These are phyloP conservation scores for Mastomys coucha DNA, from an alignment of 2,113 vertebrate genomes.

Conservation along the genomic window DNA sequence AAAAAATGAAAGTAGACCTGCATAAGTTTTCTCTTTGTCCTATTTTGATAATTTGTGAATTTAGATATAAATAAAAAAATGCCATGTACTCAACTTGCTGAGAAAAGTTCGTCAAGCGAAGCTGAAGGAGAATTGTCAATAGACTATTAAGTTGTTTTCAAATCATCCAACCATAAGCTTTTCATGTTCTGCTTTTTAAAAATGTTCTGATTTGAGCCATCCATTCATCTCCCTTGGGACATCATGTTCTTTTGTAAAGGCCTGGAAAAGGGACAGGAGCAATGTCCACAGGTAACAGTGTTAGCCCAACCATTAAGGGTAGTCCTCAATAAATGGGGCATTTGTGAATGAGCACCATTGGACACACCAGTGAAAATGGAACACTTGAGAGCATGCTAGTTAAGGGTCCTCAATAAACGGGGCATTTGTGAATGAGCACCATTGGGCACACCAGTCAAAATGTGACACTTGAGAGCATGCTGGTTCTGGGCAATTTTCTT, in stretches of 20 bases:
- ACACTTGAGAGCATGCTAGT: constrained; percentile 49
- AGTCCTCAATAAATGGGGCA: constrained; percentile 78
- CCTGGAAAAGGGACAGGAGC: constrained; percentile 63
- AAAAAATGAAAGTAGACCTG: not conserved
- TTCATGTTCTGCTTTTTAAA: constrained; percentile 39
- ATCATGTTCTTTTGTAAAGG: constrained; percentile 73
- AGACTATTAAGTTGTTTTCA: constrained; percentile 34
- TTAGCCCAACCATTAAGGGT: constrained; percentile 74
- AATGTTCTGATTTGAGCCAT: constrained; percentile 59
- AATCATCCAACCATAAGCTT: constrained; percentile 33
- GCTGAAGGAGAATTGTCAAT: constrained; percentile 36
- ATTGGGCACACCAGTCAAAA: constrained; percentile 72
- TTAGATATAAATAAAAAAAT: constrained; percentile 34
- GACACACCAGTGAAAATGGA: constrained; percentile 68
- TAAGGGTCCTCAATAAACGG: constrained; percentile 78
- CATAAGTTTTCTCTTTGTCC: constrained; percentile 8
- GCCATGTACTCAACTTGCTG: constrained; percentile 24
- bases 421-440: constrained; percentile 74
- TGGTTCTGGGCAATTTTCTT: constrained; percentile 63
- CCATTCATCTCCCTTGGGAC: constrained; percentile 67
- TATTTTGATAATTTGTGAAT: constrained; percentile 57
- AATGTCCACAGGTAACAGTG: constrained; percentile 64
- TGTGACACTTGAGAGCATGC: constrained; percentile 38
- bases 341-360: constrained; percentile 75
- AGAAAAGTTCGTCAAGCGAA: constrained; percentile 46